phyloP scores from a whole-genome alignment of 2,113 vertebrate genomes.

The Camelus dromedarius region DNA sequence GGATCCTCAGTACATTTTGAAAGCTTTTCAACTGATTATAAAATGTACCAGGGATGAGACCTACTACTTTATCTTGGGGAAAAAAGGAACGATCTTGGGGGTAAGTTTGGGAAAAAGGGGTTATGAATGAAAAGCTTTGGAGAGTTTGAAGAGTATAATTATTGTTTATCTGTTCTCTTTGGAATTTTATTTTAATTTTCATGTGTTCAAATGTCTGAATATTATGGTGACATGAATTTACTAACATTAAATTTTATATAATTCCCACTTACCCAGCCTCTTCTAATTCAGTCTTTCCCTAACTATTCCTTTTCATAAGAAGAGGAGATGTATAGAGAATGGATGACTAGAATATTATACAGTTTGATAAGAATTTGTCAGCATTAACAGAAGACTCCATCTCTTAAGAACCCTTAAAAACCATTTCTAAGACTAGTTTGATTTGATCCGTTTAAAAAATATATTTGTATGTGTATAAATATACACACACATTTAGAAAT shows the following conservation, averaged over 20 bases:
- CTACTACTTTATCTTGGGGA: not conserved
- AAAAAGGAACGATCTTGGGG: not conserved
- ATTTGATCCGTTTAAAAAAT: not conserved
- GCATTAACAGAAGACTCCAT: not conserved
- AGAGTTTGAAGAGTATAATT: not conserved
- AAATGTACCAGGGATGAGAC: not conserved
- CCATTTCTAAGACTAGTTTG: conserved; percentile 18
- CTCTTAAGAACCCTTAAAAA: conserved; percentile 22
- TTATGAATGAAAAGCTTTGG: not conserved
- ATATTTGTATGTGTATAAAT: not conserved
- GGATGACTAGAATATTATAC: not conserved
- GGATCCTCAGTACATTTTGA: not conserved
- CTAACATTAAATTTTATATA: not conserved
- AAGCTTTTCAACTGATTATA: not conserved
- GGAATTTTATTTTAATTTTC: not conserved
- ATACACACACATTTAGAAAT: not conserved
- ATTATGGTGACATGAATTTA: not conserved
- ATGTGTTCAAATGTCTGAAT: not conserved
- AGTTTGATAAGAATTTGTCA: conserved; percentile 29
- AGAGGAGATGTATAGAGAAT: not conserved
- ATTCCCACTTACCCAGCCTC: not conserved
- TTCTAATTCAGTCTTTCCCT: conserved; percentile 12
- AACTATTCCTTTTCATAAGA: conserved; percentile 14
- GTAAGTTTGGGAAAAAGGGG: not conserved
- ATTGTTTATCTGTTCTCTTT: not conserved